A percentile compares a stretch with the other conserved stretches of the same genome.
Conservation (phyloP, 37 sponge, comb jelly and placozoan species). For the Chondrilla cf. caribensis region DNA sequence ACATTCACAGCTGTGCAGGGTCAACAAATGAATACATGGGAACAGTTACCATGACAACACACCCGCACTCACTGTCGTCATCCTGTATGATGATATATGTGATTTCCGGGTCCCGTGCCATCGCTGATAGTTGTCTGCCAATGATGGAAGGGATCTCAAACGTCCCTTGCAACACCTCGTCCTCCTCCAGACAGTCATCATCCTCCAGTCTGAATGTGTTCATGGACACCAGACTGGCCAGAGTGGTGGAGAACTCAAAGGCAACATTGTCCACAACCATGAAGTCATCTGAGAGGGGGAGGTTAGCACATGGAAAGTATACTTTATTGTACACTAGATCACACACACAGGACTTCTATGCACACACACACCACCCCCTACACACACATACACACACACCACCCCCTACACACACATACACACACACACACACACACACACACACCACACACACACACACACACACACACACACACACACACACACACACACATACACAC, state of each 20-base stretch:
- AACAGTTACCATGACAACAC: too few relatives aligned
- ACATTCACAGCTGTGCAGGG: neutral
- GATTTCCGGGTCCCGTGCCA: neutral
- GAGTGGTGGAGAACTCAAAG: neutral
- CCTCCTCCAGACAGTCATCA: constrained; percentile 15
- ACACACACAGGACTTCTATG: too few relatives aligned
- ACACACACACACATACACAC: too few relatives aligned
- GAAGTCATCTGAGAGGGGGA: neutral
- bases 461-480: too few relatives aligned
- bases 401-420: too few relatives aligned
- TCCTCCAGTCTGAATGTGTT: neutral
- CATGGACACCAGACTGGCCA: neutral
- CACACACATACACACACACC: too few relatives aligned
- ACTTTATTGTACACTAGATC: too few relatives aligned
- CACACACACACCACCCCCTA: too few relatives aligned
- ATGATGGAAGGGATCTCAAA: neutral
- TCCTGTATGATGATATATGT: neutral
- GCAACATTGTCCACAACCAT: neutral
- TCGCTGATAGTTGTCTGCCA: neutral
- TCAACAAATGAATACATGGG: neutral
- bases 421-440: too few relatives aligned
- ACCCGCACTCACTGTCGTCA: neutral
- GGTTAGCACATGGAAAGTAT: neutral
- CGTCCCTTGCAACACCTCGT: constrained; percentile 4
- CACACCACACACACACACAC: too few relatives aligned